phyloP scores from a whole-genome alignment of 2,797 vertebrate species.

The Naso thynnoides region DNA sequence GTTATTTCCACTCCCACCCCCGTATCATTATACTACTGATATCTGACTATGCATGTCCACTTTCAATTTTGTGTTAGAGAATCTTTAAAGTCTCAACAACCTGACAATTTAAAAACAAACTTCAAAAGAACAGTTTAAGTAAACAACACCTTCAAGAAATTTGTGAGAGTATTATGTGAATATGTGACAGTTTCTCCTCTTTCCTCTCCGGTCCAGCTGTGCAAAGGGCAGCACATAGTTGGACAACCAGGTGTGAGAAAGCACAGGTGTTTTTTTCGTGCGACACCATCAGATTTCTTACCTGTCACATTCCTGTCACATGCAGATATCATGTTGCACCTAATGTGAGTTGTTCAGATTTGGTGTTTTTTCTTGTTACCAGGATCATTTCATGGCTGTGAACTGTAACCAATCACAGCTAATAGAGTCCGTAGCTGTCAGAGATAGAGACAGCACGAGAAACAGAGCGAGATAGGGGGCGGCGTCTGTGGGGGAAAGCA shows the following conservation, averaged over 20 bases:
- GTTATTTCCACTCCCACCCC: too few species aligned
- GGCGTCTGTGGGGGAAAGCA: constrained; percentile 2
- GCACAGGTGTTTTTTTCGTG: constrained; percentile 29
- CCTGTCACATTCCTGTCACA: constrained; percentile 35
- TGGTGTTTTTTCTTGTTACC: constrained; percentile 5
- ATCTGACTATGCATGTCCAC: neutral
- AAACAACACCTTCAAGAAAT: constrained; percentile 25
- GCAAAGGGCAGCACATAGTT: constrained; percentile 15
- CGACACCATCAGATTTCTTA: constrained; percentile 37
- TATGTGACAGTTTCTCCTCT: too few species aligned
- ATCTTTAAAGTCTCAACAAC: constrained; percentile 9
- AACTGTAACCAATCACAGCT: constrained; percentile 76
- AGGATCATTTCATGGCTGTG: constrained; percentile 74
- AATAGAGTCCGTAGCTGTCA: constrained; percentile 74
- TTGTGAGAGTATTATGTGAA: too few species aligned
- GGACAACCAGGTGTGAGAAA: constrained; percentile 22
- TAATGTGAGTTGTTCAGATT: constrained; percentile 38
- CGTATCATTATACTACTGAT: constrained; percentile 2
- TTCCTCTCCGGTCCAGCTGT: neutral
- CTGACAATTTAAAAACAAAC: constrained; percentile 43
- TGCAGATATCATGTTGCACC: constrained; percentile 32
- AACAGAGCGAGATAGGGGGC: constrained; percentile 25
- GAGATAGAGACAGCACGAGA: constrained; percentile 44
- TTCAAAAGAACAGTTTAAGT: constrained; percentile 10
- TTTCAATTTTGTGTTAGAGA: constrained; percentile 17